Base-by-base conservation (phyloP, 2,797 vertebrate species). In the Sebastes diaconus region DNA sequence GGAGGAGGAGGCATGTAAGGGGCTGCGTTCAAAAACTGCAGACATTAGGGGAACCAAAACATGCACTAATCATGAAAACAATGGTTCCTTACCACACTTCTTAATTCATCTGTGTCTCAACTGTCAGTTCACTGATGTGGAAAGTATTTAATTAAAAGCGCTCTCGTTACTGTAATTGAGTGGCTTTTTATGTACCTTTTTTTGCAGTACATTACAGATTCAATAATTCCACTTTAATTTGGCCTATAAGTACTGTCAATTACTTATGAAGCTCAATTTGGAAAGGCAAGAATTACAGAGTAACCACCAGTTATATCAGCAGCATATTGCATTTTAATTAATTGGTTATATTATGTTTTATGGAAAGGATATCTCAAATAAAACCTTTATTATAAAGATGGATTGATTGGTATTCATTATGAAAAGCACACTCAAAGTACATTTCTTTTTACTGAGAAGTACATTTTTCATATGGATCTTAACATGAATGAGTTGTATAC, bases 101-200 rank as follows among this genome's bases (percentile, higher is more conserved):
- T 74, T 70, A 58, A 24, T 68, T 75, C 11, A 69, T 87, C 55
- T 79, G 73, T 83, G 79, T 78, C 74, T 85, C 34, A 72, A 61
- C 77, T 83, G 75, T 84, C 80, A 71, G 57, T 71, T 85, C 66
- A 5, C 55, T 72, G 29, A 55, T 83, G 55, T 85, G 86, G 75
- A 90, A 90, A 91, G 70, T 83, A 81, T 85, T 88, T 78, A 60
- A 90, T 88, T 84, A 84, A 29, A 79, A 87, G 60, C 34, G 8
- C 27, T 75, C 66, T 78, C 2, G n/a, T 86, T 79, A 71, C 60
- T 76, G 39, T 83, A 78, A 77, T 73, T 65, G 57, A 90, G 60
- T 60, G 63, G 55, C 34, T 79, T 83, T 84, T 75, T 77, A 89
- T 68, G 74, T 60, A 84, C 73, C 22, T 57, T 77, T 79, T 73